Evolutionary conservation across 1,140 invertebrate species (phyloP).

Genomic region (Steinernema feltiae): DNA sequence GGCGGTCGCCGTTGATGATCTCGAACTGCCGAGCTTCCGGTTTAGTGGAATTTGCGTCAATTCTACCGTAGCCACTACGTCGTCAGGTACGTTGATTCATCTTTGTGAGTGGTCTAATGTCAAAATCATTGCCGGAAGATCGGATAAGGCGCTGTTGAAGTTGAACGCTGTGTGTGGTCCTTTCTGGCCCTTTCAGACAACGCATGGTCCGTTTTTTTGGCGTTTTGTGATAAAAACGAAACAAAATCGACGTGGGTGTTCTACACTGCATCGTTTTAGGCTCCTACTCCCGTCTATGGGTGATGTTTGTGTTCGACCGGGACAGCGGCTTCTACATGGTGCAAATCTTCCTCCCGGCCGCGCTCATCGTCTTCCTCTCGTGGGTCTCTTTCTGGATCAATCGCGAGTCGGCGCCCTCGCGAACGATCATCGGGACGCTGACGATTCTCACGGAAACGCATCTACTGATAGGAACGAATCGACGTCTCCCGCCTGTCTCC

Average conservation of each 20-base stretch:
- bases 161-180: too few species aligned
- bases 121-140: too few species aligned
- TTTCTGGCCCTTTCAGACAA: too few species aligned
- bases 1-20: slow-evolving; percentile 32
- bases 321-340: slow-evolving; percentile 97
- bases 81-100: slow-evolving; percentile 26
- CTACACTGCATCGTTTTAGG: too few species aligned
- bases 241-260: too few species aligned
- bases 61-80: slow-evolving; percentile 29
- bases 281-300: slow-evolving; percentile 89
- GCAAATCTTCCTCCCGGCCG: slow-evolving; percentile 95
- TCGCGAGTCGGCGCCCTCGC: slow-evolving; percentile 43
- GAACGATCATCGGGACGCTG: slow-evolving; percentile 44
- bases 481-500: slow-evolving; percentile 41
- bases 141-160: too few species aligned
- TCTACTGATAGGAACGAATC: slow-evolving; percentile 40
- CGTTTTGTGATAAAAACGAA: too few species aligned
- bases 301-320: slow-evolving; percentile 92
- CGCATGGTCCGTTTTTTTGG: too few species aligned
- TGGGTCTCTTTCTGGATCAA: slow-evolving; percentile 70
- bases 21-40: slow-evolving; percentile 33
- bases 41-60: slow-evolving; percentile 36
- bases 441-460: slow-evolving; percentile 49
- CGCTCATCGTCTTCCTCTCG: slow-evolving; percentile 93
- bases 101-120: too few species aligned